Conservation (phyloP, 2,888 invertebrate genomes). For the Leucophora obtusa region DNA sequence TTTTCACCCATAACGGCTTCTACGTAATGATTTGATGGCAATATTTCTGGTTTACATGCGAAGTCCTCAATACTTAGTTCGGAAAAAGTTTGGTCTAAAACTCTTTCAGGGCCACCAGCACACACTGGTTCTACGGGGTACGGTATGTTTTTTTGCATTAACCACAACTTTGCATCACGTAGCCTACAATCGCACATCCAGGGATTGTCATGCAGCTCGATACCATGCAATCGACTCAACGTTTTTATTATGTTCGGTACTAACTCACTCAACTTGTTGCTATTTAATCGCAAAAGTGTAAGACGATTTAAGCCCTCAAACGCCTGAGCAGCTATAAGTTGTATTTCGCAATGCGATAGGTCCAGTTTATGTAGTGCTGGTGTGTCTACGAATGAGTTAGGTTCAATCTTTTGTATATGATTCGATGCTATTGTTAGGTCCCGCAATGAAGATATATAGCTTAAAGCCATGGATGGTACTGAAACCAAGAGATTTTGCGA, state of each 20-base stretch:
- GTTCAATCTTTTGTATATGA: constrained; percentile 88
- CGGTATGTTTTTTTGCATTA: constrained; percentile 87
- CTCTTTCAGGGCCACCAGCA: constrained; percentile 84
- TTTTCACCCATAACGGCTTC: constrained; percentile 90
- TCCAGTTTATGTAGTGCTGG: constrained; percentile 90
- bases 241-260: constrained; percentile 86
- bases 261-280: constrained; percentile 87
- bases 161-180: constrained; percentile 89
- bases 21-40: constrained; percentile 86
- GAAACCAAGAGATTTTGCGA: constrained; percentile 89
- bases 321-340: constrained; percentile 86
- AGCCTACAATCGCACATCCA: constrained; percentile 94
- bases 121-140: constrained; percentile 89
- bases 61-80: constrained; percentile 90
- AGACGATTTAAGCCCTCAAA: constrained; percentile 88
- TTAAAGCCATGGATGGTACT: constrained; percentile 89
- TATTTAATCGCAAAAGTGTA: constrained; percentile 88
- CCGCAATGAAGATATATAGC: constrained; percentile 88
- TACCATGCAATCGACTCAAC: constrained; percentile 86
- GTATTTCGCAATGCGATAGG: constrained; percentile 89
- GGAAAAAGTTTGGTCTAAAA: constrained; percentile 86
- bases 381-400: constrained; percentile 86
- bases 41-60: constrained; percentile 90
- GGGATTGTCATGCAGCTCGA: constrained; percentile 91
- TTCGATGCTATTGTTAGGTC: constrained; percentile 90